Base-by-base conservation (phyloP, 2,113 vertebrate genomes). In the Trichechus manatus region DNA sequence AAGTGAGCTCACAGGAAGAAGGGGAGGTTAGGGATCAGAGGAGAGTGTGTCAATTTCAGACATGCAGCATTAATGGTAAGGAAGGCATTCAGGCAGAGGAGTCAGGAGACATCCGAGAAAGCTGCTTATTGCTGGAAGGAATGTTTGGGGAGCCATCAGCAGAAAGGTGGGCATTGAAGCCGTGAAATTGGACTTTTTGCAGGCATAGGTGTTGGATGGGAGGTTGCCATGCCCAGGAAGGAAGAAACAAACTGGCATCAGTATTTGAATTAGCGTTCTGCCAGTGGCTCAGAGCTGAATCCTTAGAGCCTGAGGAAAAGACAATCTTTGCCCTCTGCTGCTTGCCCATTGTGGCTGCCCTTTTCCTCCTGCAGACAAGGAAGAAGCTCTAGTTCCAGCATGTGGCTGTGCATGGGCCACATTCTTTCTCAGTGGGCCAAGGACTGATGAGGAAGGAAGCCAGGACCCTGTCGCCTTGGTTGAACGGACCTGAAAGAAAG, bases 371-470 rank as follows among this genome's bases (percentile, higher is more conserved):
- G 3, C 39, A 19, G 59, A 70, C 25, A 9, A 2, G 0, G 66
- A 87, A 44, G 75, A 39, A 9, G 17, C 47, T 29, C 29, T 77
- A 4, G 10, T 11, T 75, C 19, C 42, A 10, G 61, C 31, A 66
- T 0, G 0, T 0, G 3, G 29, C 47, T 64, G 50, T 25, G 0
- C 9, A 0, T 1, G 44, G 36, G 27, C 53, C 20, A 1, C 0
- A 0, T 50, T 42, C n/a, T 33, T 17, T 64, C 39, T 59, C 4
- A 2, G 15, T 15, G 7, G 5, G 3, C 1, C 0, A 0, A 36
- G 20, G 42, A 19, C 63, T 29, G 84, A 68, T 29, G 7, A 47
- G 66, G 44, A 47, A 13, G 42, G 42, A 53, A 33, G 64, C 47
- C 19, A 42, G 70, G 47, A 9, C 59, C 13, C 4, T 2, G 9